Percentiles rank a stretch among this genome's conserved stretches.
These are phyloP conservation scores for Thyatira batis DNA, from an alignment of 2,888 invertebrate species.

Conservation along the genomic window DNA sequence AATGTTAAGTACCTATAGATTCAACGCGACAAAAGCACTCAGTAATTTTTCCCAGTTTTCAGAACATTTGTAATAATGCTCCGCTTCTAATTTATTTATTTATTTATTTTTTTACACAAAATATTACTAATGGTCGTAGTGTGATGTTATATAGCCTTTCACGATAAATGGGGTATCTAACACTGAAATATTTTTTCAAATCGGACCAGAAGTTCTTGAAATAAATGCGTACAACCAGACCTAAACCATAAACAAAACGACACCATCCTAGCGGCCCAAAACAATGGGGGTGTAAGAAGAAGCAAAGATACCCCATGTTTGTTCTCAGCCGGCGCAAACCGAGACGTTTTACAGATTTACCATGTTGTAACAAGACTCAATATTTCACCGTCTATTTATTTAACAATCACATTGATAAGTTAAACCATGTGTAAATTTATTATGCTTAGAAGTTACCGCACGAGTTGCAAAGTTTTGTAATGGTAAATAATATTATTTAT, in stretches of 20 bases:
- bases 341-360: slow-evolving; percentile 16
- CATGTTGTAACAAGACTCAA: slow-evolving; percentile 36
- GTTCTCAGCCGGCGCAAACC: slow-evolving; percentile 15
- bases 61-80: not conserved
- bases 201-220: too few species aligned
- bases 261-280: slow-evolving; percentile 49
- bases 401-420: slow-evolving; percentile 28
- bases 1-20: too few species aligned
- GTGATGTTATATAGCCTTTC: too few species aligned
- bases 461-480: too few species aligned
- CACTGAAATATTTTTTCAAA: too few species aligned
- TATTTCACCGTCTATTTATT: slow-evolving; percentile 24
- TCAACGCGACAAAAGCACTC: too few species aligned
- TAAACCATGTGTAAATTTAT: not conserved
- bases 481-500: too few species aligned
- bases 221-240: too few species aligned
- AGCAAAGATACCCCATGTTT: slow-evolving; percentile 39
- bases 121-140: too few species aligned
- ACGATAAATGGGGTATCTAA: too few species aligned
- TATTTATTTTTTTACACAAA: not conserved
- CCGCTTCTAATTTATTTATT: not conserved
- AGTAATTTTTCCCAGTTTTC: too few species aligned
- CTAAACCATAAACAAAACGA: slow-evolving; percentile 5
- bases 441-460: not conserved
- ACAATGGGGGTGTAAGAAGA: slow-evolving; percentile 42